Percentiles rank a stretch among this genome's conserved stretches.
Conservation (phyloP, 2,797 vertebrate genomes). For the Sebastes steindachneri region DNA sequence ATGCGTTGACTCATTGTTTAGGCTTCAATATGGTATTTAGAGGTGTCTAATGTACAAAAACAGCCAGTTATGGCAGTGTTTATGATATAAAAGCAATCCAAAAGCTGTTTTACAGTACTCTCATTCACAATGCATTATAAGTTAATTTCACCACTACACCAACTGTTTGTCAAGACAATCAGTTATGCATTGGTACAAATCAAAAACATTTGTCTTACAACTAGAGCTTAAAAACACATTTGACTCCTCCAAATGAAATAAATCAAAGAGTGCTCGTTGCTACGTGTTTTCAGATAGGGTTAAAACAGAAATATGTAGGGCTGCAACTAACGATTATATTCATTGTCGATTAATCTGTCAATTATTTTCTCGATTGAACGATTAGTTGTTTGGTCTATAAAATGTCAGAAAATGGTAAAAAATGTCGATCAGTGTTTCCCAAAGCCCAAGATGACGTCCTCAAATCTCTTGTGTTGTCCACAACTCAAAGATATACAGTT, state of each 20-base stretch:
- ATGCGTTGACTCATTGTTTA: slow-evolving; percentile 5
- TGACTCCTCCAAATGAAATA: neutral
- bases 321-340: too few species aligned
- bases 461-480: too few species aligned
- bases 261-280: neutral
- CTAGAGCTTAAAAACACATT: neutral
- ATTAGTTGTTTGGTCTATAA: too few species aligned
- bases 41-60: neutral
- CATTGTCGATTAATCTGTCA: too few species aligned
- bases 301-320: neutral
- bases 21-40: neutral
- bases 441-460: too few species aligned
- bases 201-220: neutral
- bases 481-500: too few species aligned
- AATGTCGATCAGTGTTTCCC: too few species aligned
- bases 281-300: neutral
- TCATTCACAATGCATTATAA: neutral
- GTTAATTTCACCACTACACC: neutral
- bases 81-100: neutral
- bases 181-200: neutral
- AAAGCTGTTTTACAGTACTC: neutral
- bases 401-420: too few species aligned
- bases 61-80: neutral
- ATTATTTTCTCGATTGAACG: too few species aligned
- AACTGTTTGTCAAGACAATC: neutral